Evolutionary conservation across 2,797 vertebrate species (phyloP), one percentile per base, ranked within the genome.

Genomic region (Tolypeutes matacus): DNA sequence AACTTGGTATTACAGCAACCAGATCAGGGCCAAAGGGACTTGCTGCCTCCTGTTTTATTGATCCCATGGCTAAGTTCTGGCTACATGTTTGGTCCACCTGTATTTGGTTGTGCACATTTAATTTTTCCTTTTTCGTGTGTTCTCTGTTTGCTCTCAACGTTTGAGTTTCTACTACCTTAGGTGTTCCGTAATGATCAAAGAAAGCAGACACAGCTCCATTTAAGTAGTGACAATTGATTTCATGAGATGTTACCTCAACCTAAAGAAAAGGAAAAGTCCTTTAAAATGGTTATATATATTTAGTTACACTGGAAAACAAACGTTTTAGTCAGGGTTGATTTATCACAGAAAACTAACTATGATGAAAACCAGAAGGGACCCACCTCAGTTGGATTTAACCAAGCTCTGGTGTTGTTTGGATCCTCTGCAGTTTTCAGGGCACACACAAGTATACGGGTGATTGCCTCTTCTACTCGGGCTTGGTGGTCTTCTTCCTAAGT

Each of bases 381-480:
- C 97, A 99, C 99, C 99, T 99, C 99, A 0, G 99, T 99, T 89
- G 99, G 99, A 97, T 99, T 99, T 93, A 99, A 98, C 99, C 99
- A 99, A 93, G 96, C 64, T 83, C 98, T 98, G 2, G 95, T 34
- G 93, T 98, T 98, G 93, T 98, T 96, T 0, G 98, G 97, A 20
- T 98, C 97, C 49, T 98, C 98, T 34, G 98, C 97, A 2, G 98
- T 98, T 97, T 99, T 99, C 93, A 99, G 91, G 15, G 99, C 99
- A 12, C 99, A 99, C 31, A 99, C 99, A 1, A 99, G 96, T 12
- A 97, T 98, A 93, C 98, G 99, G 88, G 99, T 99, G 95, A 99
- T 97, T 7, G 99, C 99, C 96, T 99, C 99, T 70, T 98, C 98
- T 1, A 99, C 98, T 64, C 99, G 98, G 7, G 99, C 98, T 92